Percentiles rank a stretch among this genome's conserved stretches.
phyloP scores from a whole-genome alignment of 2,797 vertebrate species.

The Urosaurus nigricauda region DNA sequence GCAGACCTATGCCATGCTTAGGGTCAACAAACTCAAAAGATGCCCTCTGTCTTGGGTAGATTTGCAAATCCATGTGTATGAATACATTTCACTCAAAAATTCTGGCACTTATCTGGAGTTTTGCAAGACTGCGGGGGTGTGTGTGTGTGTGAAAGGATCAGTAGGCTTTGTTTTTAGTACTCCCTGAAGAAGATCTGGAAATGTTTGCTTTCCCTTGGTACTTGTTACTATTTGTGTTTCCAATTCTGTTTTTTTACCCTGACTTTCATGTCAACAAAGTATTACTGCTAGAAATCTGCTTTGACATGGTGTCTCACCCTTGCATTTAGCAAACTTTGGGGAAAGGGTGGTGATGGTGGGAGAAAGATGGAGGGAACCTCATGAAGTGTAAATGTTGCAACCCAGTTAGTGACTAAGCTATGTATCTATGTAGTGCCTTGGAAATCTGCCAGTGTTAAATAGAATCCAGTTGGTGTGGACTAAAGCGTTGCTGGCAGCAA shows the following conservation, averaged over 20 bases:
- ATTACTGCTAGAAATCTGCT: conserved; percentile 38
- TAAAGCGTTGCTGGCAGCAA: conserved; percentile 74
- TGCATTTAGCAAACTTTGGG: conserved; percentile 53
- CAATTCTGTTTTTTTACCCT: conserved; percentile 48
- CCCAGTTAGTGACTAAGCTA: conserved; percentile 62
- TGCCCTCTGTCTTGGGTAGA: background rate
- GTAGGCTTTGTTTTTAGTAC: conserved; percentile 48
- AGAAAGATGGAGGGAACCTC: conserved; percentile 20
- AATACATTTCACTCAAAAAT: background rate
- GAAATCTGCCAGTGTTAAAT: conserved; percentile 74
- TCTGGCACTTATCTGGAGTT: background rate
- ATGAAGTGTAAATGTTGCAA: conserved; percentile 67
- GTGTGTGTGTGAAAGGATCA: background rate
- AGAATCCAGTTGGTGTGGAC: conserved; percentile 76
- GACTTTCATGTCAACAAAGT: conserved; percentile 48
- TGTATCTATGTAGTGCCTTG: conserved; percentile 62
- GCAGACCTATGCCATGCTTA: background rate
- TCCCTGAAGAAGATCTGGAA: conserved; percentile 30
- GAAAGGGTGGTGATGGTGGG: conserved; percentile 19
- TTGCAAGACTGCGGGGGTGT: background rate
- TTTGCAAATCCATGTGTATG: background rate
- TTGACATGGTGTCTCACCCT: conserved; percentile 55
- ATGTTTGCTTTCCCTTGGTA: conserved; percentile 47
- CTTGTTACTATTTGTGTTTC: background rate
- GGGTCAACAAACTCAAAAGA: background rate